Base-by-base conservation (phyloP, 2,797 vertebrate species). In the Eulemur mongoz region DNA sequence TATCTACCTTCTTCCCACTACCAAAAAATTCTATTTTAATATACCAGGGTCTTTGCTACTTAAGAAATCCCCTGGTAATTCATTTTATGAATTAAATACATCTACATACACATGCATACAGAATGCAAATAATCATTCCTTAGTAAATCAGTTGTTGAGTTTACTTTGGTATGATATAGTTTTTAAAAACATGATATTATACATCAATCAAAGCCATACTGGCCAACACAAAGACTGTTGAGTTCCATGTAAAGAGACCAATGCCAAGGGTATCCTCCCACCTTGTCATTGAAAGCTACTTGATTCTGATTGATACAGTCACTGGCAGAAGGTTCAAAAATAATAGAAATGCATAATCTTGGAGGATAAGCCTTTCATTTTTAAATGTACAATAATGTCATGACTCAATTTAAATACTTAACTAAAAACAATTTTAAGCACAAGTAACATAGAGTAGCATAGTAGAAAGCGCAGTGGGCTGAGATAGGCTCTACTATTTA, bases 21-120 rank as follows among this genome's bases (percentile, higher is more conserved):
- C 14, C 23, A 97, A 70, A 10, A 9, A 75, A 89, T 86, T 91
- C 22, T 72, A 92, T 91, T 95, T 93, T 91, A 96, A 85, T 75
- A 70, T 65, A 70, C 18, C 23, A 89, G n/a, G 8, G n/a, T 43
- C 52, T 91, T 15, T 59, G 8, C 14, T 89, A 82, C 52, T 91
- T 85, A 89, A 59, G 27, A 96, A 94, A 79, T 95, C 90, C 2
- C 57, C 89, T 69, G 40, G 25, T 22, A 89, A 91, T 93, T 89
- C 61, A 86, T 54, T 96, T 86, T 81, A 80, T 23, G 65, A 95
- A 95, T 23, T 20, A 94, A 78, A 63, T 48, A 85, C 18, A 80
- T 13, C 22, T 20, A 27, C 5, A 38, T 11, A 65, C 13, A 61
- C 5, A 57, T 10, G 59, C 9, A 82, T 7, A 93, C 0, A 83